Conservation (phyloP, 1,140 invertebrate species). For the Pectinophora gossypiella region DNA sequence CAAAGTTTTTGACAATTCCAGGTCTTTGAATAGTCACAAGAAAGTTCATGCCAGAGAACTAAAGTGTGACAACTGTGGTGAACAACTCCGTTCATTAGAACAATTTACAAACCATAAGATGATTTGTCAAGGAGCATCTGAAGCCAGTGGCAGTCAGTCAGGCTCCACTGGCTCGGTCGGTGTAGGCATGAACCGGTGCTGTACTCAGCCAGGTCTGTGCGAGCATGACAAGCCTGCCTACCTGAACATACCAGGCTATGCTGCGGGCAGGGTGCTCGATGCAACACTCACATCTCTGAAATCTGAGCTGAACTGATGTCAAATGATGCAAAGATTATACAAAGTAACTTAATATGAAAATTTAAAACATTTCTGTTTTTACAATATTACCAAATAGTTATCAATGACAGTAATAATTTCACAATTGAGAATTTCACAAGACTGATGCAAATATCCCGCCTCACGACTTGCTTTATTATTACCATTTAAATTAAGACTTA, state of each 20-base stretch:
- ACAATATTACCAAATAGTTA: constrained; percentile 70
- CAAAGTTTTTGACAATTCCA: constrained; percentile 75
- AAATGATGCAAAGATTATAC: constrained; percentile 27
- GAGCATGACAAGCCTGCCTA: constrained; percentile 74
- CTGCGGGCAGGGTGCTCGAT: constrained; percentile 60
- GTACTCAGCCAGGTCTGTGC: constrained; percentile 65
- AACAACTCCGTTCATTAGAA: constrained; percentile 70
- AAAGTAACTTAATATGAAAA: constrained; percentile 29
- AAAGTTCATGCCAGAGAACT: constrained; percentile 74
- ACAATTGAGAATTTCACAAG: constrained; percentile 73
- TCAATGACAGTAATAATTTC: constrained; percentile 64
- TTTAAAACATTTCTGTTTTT: constrained; percentile 49
- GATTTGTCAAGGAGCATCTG: constrained; percentile 52
- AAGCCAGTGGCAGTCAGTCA: constrained; percentile 36
- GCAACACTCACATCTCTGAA: constrained; percentile 68
- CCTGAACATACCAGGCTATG: constrained; percentile 70
- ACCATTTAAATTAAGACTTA: constrained; percentile 69
- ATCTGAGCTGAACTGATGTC: constrained; percentile 69
- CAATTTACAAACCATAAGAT: constrained; percentile 71
- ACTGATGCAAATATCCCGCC: constrained; percentile 75
- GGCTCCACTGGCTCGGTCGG: constrained; percentile 24
- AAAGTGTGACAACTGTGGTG: constrained; percentile 72
- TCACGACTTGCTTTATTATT: constrained; percentile 75
- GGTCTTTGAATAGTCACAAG: constrained; percentile 74
- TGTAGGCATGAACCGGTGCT: constrained; percentile 51